Evolutionary conservation across 2,113 vertebrate genomes (phyloP), one percentile per base, ranked within the genome.

Genomic region (Misgurnus mizolepis): DNA sequence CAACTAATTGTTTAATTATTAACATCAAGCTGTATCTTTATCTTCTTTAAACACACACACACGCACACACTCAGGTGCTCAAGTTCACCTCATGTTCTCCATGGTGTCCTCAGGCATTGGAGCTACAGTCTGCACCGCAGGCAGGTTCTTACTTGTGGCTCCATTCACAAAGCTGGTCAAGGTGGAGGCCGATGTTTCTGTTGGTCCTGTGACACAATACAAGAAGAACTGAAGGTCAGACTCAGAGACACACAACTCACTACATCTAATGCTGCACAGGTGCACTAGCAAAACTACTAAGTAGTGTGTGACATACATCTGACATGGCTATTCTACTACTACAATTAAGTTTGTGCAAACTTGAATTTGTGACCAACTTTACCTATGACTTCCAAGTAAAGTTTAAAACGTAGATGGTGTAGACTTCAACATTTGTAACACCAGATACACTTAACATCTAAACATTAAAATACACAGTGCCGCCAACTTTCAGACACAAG

Each of bases 101-200:
- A 96, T 95, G 7, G 95, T 95, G 91, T 99, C 98, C 66, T 98
- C 96, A 55, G 97, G 97, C 96, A 98, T 97, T 67, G 97, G 97
- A 58, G 95, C 96, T 78, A 99, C 97, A 7, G 96, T 98, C 88
- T 99, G 97, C 60, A 99, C 98, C n/a, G 96, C 98, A n/a, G 98
- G 98, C 39, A 99, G 95, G 79, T 98, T 99, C 92, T 98, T 99
- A 89, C 98, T 99, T 71, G 97, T 98, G 87, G 95, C 98, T 84
- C 98, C 98, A 83, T 99, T 99, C 83, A 98, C 97, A 90, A 98
- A 99, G 78, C 96, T 97, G 69, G 98, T 97, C 71, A 96, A 97
- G 0, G 98, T 98, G 61, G 97, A 96, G 66, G 95, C 91, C 73
- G 95, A 93, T 65, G 95, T 92, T 81, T 97, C 96, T 82, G 95